Evolutionary conservation across 1,140 invertebrate species (phyloP).

Genomic region (Whitmania pigra): DNA sequence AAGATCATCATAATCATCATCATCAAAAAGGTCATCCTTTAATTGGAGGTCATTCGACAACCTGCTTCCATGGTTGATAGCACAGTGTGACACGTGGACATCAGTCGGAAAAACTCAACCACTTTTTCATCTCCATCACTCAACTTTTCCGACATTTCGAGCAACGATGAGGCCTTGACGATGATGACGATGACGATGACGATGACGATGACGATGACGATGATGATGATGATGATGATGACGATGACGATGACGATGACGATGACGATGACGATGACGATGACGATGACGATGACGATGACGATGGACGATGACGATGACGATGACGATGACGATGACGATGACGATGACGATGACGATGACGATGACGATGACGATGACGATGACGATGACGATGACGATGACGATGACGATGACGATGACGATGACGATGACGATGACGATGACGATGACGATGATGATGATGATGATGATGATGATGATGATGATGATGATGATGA

Average conservation of each 20-base stretch:
- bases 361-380: neutral
- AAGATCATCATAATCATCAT: too few relatives aligned
- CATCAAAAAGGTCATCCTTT: neutral
- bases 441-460: slow-evolving; percentile 18
- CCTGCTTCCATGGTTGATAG: slow-evolving; percentile 4
- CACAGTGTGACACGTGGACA: neutral
- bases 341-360: slow-evolving; percentile 10
- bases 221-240: slow-evolving; percentile 1
- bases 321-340: slow-evolving; percentile 15
- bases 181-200: too few relatives aligned
- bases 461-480: slow-evolving; percentile 20
- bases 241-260: slow-evolving; percentile 15
- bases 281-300: slow-evolving; percentile 13
- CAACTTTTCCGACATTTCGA: neutral
- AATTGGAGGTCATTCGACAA: neutral
- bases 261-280: slow-evolving; percentile 17
- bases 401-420: slow-evolving; percentile 19
- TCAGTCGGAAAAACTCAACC: neutral
- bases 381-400: slow-evolving; percentile 18
- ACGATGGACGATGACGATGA: too few relatives aligned
- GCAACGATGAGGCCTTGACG: too few relatives aligned
- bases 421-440: slow-evolving; percentile 19
- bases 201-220: too few relatives aligned
- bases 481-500: slow-evolving; percentile 17
- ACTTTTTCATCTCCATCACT: neutral